Percentiles rank a stretch among this genome's conserved stretches.
Evolutionary conservation across 2,113 vertebrate species (phyloP).

Genomic region (Leptobrachium leishanense): DNA sequence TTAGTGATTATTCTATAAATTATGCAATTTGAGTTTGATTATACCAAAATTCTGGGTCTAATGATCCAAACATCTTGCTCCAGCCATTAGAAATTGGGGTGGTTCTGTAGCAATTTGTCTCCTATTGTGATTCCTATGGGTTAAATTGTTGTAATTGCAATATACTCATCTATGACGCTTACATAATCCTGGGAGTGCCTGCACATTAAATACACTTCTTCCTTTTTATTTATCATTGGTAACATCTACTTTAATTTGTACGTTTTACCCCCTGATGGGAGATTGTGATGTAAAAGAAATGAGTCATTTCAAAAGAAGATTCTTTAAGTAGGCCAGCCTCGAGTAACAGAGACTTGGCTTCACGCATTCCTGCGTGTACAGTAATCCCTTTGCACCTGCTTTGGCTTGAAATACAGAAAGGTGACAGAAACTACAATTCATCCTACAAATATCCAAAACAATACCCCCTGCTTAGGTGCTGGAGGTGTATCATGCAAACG

Average conservation of each 20-base stretch:
- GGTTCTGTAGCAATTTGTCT: too few species aligned
- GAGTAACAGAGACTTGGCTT: conserved; percentile 41
- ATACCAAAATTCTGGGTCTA: too few species aligned
- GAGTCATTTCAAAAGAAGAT: conserved; percentile 15
- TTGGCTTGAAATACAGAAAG: conserved; percentile 37
- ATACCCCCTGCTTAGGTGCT: conserved; percentile 36
- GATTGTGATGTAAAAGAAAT: conserved; percentile 15
- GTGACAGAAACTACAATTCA: conserved; percentile 23
- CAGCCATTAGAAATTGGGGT: too few species aligned
- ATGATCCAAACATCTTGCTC: too few species aligned
- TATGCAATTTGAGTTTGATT: too few species aligned
- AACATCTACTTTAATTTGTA: conserved; percentile 21
- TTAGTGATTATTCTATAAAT: too few species aligned
- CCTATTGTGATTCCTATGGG: neutral
- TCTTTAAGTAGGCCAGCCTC: conserved; percentile 1
- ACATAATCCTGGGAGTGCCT: conserved; percentile 18
- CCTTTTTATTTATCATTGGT: neutral
- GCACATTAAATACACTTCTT: neutral
- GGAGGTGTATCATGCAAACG: conserved; percentile 16
- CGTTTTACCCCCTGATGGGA: conserved; percentile 1
- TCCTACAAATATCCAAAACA: conserved; percentile 2
- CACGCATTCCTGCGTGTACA: conserved; percentile 24
- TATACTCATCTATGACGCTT: neutral
- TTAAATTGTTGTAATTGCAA: neutral
- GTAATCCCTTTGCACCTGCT: conserved; percentile 38